Conservation (phyloP, 2,888 invertebrate genomes). For the Ecdyonurus torrentis region DNA sequence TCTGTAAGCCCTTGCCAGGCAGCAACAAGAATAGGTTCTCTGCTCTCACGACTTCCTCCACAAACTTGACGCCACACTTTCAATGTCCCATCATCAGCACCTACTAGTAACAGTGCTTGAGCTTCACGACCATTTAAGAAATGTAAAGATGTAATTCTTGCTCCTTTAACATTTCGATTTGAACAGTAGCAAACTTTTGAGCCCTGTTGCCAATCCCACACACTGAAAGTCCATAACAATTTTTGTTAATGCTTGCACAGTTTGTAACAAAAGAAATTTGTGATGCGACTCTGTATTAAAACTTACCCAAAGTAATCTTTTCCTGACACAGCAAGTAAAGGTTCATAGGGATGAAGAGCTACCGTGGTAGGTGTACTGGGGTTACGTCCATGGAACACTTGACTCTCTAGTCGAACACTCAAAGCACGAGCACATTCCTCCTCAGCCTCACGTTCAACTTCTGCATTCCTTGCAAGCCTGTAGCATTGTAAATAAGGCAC, state of each 20-base stretch:
- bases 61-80: slow-evolving; percentile 41
- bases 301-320: slow-evolving; percentile 62
- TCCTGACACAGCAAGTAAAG: slow-evolving; percentile 72
- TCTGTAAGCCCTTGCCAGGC: slow-evolving; percentile 76
- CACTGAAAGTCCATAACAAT: slow-evolving; percentile 29
- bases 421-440: slow-evolving; percentile 41
- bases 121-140: slow-evolving; percentile 76
- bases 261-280: too few relatives aligned
- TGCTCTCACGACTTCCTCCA: slow-evolving; percentile 8
- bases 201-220: slow-evolving; percentile 71
- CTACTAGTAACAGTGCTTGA: slow-evolving; percentile 49
- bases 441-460: slow-evolving; percentile 31
- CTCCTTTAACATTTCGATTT: slow-evolving; percentile 29
- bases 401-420: slow-evolving; percentile 55
- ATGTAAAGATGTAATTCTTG: slow-evolving; percentile 64
- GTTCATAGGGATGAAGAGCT: slow-evolving; percentile 79
- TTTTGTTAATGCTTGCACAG: not conserved
- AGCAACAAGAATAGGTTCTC: slow-evolving; percentile 44
- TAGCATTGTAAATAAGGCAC: too few relatives aligned
- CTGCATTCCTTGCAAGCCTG: slow-evolving; percentile 44
- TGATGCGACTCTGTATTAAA: too few relatives aligned
- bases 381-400: slow-evolving; percentile 67
- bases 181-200: slow-evolving; percentile 46
- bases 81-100: slow-evolving; percentile 61
- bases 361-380: slow-evolving; percentile 60